phyloP scores from a whole-genome alignment of 2,113 vertebrate genomes.

The Labeo rohita region DNA sequence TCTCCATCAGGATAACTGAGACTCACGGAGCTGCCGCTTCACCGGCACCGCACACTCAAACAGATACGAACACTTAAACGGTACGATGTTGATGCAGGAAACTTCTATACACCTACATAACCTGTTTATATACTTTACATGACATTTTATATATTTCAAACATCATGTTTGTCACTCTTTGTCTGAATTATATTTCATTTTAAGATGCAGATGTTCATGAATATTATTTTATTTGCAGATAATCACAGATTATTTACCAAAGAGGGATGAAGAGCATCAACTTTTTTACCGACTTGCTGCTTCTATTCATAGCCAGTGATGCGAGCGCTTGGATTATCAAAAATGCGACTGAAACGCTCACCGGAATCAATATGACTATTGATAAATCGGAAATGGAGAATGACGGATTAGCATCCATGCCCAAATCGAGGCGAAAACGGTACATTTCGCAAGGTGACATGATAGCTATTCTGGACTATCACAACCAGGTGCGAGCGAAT shows the following conservation, averaged over 20 bases:
- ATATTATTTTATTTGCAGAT: conserved; percentile 11
- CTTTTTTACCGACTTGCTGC: conserved; percentile 42
- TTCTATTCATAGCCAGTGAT: conserved; percentile 25
- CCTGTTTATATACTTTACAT: background rate
- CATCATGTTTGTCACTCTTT: background rate
- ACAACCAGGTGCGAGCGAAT: conserved; percentile 88
- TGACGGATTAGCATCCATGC: conserved; percentile 68
- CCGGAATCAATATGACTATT: background rate
- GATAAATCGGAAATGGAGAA: background rate
- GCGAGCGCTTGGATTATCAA: conserved; percentile 25
- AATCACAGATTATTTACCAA: background rate
- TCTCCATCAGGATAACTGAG: conserved; percentile 23
- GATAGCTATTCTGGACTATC: conserved; percentile 89
- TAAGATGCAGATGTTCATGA: background rate
- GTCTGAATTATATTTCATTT: background rate
- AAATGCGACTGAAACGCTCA: background rate
- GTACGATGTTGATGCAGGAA: conserved; percentile 9
- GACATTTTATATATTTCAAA: background rate
- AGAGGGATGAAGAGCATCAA: conserved; percentile 48
- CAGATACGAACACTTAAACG: background rate
- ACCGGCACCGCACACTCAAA: conserved; percentile 18
- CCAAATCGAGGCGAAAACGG: conserved; percentile 82
- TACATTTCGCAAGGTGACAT: conserved; percentile 90
- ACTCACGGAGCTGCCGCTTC: background rate
- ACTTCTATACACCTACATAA: background rate